These are phyloP conservation scores for Lytechinus pictus DNA, from an alignment of 35 echinoderm and acorn worm species.

Conservation along the genomic window DNA sequence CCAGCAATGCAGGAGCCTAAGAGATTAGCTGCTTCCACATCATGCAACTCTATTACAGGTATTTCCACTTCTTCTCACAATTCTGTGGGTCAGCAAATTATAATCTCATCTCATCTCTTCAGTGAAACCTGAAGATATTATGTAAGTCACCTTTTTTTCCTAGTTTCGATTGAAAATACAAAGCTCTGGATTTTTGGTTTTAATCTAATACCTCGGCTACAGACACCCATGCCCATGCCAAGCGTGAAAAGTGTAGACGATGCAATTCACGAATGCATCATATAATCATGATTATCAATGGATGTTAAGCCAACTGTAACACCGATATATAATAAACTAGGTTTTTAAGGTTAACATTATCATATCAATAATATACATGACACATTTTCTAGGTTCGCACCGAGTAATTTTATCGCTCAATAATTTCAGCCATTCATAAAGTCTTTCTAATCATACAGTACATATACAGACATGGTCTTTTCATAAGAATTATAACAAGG, in stretches of 20 bases:
- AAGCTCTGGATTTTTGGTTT: not conserved
- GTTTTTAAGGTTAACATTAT: not conserved
- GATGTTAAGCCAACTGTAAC: not conserved
- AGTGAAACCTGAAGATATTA: too few species aligned
- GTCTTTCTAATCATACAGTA: not conserved
- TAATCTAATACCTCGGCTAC: not conserved
- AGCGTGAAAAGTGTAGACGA: not conserved
- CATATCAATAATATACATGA: not conserved
- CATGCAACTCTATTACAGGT: too few species aligned
- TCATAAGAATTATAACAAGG: not conserved
- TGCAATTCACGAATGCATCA: not conserved
- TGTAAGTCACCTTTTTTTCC: not conserved
- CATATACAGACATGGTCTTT: not conserved
- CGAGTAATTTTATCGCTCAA: not conserved
- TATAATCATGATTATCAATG: not conserved
- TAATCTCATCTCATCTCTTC: too few species aligned
- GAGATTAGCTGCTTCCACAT: too few species aligned
- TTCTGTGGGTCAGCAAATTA: too few species aligned
- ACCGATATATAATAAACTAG: not conserved
- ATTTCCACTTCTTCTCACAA: too few species aligned
- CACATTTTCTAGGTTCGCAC: not conserved
- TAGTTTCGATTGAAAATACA: not conserved
- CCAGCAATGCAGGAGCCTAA: too few species aligned
- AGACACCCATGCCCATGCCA: not conserved
- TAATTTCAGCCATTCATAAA: not conserved